A percentile compares a stretch with the other conserved stretches of the same genome.
Evolutionary conservation across 2,113 vertebrate genomes (phyloP).

Genomic region (Chunga burmeisteri): DNA sequence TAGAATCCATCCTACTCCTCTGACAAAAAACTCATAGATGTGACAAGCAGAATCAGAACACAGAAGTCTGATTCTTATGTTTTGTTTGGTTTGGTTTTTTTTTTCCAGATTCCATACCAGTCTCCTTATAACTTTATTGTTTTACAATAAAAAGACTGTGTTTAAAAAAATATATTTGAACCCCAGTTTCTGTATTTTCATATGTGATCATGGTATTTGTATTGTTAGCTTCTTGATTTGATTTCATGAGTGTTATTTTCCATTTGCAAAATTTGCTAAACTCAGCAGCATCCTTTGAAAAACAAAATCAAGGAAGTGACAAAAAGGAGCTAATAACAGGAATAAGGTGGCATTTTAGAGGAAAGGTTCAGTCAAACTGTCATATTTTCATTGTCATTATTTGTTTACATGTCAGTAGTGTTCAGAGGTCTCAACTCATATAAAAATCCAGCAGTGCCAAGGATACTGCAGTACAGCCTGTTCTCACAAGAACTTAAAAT

Average conservation of each 20-base stretch:
- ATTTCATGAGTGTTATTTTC: not conserved
- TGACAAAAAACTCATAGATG: not conserved
- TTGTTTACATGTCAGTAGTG: not conserved
- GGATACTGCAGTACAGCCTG: not conserved
- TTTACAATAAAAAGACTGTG: not conserved
- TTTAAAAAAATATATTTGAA: not conserved
- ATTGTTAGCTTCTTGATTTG: not conserved
- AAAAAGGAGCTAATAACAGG: not conserved
- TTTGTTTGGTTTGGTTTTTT: rapidly evolving
- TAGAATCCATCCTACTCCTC: not conserved
- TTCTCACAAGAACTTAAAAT: not conserved
- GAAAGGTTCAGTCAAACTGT: not conserved
- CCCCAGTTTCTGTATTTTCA: not conserved
- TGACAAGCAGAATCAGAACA: not conserved
- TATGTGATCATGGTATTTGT: not conserved
- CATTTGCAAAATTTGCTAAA: not conserved
- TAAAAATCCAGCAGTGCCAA: not conserved
- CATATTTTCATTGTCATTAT: not conserved
- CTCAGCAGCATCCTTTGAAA: not conserved
- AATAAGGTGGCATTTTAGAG: not conserved
- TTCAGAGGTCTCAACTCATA: not conserved
- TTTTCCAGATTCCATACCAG: not conserved
- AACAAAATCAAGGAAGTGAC: not conserved
- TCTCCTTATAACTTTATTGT: not conserved
- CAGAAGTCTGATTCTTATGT: not conserved